phyloP scores from a whole-genome alignment of 2,888 invertebrate species.

The Tetropium fuscum region DNA sequence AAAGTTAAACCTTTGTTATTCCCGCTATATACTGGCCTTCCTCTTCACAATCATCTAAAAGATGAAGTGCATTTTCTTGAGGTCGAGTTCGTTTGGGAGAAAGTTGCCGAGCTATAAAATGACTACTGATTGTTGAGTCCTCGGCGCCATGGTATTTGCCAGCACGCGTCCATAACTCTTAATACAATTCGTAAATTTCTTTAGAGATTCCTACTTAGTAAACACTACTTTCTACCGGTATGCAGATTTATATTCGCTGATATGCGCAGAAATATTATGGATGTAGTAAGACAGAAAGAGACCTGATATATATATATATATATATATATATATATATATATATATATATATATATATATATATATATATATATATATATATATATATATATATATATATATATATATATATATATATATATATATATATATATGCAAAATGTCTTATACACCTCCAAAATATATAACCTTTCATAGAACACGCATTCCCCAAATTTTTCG shows the following conservation, averaged over 20 bases:
- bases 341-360: too few relatives aligned
- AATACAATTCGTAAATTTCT: conserved; percentile 28
- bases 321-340: too few relatives aligned
- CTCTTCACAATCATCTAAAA: conserved; percentile 13
- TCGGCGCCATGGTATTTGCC: conserved; percentile 42
- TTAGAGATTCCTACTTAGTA: conserved; percentile 26
- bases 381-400: too few relatives aligned
- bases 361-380: too few relatives aligned
- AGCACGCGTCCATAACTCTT: conserved; percentile 34
- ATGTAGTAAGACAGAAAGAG: too few relatives aligned
- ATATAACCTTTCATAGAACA: too few relatives aligned
- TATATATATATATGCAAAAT: too few relatives aligned
- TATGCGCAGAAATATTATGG: background rate
- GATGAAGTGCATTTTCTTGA: conserved; percentile 37
- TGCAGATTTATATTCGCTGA: conserved; percentile 12
- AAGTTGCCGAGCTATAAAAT: conserved; percentile 43
- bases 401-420: too few relatives aligned
- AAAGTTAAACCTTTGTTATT: too few relatives aligned
- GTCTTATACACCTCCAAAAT: too few relatives aligned
- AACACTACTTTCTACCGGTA: conserved; percentile 29
- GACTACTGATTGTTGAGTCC: conserved; percentile 42
- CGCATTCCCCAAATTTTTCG: too few relatives aligned
- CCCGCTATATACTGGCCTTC: conserved; percentile 1
- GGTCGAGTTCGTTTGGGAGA: conserved; percentile 47
- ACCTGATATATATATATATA: too few relatives aligned